A percentile compares a stretch with the other conserved stretches of the same genome.
Conservation (phyloP, 2,888 invertebrate genomes). For the Scrobipalpa costella region DNA sequence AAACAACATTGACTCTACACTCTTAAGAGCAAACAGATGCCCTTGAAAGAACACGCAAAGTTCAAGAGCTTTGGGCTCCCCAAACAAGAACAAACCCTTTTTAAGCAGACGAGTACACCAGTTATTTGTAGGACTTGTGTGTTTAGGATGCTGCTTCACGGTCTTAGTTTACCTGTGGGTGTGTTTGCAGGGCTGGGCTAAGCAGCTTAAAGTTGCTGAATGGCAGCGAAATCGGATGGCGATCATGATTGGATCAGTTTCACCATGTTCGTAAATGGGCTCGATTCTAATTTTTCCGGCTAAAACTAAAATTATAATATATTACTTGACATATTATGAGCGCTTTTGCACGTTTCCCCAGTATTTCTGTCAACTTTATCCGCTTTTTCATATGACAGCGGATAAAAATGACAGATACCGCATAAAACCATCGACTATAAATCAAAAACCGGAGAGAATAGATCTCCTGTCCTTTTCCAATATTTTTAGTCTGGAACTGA, state of each 20-base stretch:
- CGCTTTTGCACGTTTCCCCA: no score
- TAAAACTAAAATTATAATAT: no score
- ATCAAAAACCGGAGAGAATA: no score
- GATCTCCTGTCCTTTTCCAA: no score
- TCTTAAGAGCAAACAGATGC: background rate
- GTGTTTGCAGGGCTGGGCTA: background rate
- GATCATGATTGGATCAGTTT: background rate
- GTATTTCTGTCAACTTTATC: no score
- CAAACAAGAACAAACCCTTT: conserved; percentile 5
- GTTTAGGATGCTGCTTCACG: conserved; percentile 4
- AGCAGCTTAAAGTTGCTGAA: conserved; percentile 10
- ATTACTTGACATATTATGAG: no score
- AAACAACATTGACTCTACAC: conserved; percentile 5
- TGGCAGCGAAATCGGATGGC: background rate
- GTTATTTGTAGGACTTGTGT: conserved; percentile 3
- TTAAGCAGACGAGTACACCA: background rate
- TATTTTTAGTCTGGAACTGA: no score
- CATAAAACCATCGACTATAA: no score
- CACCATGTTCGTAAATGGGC: background rate
- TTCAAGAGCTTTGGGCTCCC: background rate
- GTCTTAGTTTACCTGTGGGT: conserved; percentile 4
- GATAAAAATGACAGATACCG: no score
- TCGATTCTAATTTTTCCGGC: background rate
- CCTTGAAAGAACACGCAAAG: background rate
- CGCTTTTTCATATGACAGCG: no score